Evolutionary conservation across 2,113 vertebrate species (phyloP), one percentile per base, ranked within the genome.

Genomic region (Cyprinodon variegatus): DNA sequence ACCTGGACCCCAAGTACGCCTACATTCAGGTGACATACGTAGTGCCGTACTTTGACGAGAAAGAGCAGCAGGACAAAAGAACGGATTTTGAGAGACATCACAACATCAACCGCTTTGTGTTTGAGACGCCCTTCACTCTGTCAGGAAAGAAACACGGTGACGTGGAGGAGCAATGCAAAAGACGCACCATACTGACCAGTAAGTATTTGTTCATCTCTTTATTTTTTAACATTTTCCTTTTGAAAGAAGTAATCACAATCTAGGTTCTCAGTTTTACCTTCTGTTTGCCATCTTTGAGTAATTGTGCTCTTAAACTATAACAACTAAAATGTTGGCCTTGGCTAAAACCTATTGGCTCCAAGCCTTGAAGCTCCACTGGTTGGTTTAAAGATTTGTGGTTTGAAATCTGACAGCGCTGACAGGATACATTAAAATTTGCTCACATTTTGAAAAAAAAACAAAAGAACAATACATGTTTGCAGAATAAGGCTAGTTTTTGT

Each of bases 11-110:
- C 39, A 98, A 96, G 84, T 98, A 96, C 0, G 98, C 98, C n/a
- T 99, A 99, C 81, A 96, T 99, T 76, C 98, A 99, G 85, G 97
- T 99, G 84, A 99, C 98, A 0, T 99, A 97, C 0, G 98, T 99
- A 81, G 95, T 97, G 0, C 98, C 98, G 3, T 99, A 95, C 93
- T 98, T 99, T 66, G 97, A 97, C 3, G 97, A 98, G 82, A 98
- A 99, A 74, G 98, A 99, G 75, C 93, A 95, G 0, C 96, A 96
- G 68, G 97, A 98, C 5, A 94, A 97, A 6, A 96, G 93, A 93
- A 99, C 98, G 0, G 98, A 99, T 81, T 99, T 99, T 0, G 98
- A 99, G 84, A 94, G 95, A 80, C 97, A 99, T 76, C 98, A 99
- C 93, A 99, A 99, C 89, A 96, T 99, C 93, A 96, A 93, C 68